Base-by-base conservation (phyloP, 2,797 vertebrate genomes). In the Chloroceryle inda region DNA sequence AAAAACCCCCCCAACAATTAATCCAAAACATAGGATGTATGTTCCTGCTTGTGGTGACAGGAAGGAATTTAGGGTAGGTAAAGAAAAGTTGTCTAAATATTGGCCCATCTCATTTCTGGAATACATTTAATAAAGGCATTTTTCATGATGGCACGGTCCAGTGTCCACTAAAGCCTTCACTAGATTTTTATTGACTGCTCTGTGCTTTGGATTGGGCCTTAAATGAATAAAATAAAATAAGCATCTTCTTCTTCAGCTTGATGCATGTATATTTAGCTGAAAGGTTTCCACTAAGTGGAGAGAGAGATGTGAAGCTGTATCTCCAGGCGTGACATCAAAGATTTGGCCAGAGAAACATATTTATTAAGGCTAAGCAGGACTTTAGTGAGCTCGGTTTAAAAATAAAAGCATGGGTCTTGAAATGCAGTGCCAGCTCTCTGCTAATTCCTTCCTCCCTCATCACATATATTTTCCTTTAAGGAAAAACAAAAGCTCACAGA, bases 381-480 rank as follows among this genome's bases (percentile, higher is more conserved):
- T 90, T 89, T 11, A 73, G 52, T 0, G 0, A 75, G 49, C 5
- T 2, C 26, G 38, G 72, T 55, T 77, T 88, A 75, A 91, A 85
- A 93, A 83, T 15, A 91, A 94, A 91, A 85, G 55, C 47, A 55
- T 0, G 15, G 66, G 52, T 18, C 50, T 61, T 4, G 1, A 95
- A 90, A 95, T 2, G 14, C 79, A 93, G 71, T 16, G 50, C 86
- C 84, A 61, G 50, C 38, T 59, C 66, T 78, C 52, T 29, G 74
- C 42, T 92, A 87, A 85, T 73, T 85, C 62, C n/a, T n/a, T 93
- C 42, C 69, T 82, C 87, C 35, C 58, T 62, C 33, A 87, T 88
- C 49, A 73, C 66, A 85, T 79, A 86, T 53, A 82, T 97, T 97
- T 96, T 97, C 72, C 85, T 93, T 94, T 94, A 76, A 94, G 83